Evolutionary conservation across 2,797 vertebrate genomes (phyloP).

Genomic region (Cyprinella venusta): DNA sequence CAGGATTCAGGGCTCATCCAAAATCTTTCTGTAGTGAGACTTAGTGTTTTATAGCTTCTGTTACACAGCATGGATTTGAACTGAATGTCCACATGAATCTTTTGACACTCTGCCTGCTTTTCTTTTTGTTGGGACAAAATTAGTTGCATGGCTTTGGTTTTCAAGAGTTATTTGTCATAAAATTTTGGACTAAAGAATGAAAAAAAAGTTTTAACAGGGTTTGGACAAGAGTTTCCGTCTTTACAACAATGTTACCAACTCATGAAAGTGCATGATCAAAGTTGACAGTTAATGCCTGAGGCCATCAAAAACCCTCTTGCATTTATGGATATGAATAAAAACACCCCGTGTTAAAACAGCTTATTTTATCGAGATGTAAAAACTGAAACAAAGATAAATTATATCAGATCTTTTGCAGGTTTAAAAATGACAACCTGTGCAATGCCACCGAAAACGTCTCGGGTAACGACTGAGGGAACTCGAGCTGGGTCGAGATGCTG

Average conservation of each 20-base stretch:
- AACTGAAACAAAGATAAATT: neutral
- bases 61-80: neutral
- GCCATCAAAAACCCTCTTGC: neutral
- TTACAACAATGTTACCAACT: neutral
- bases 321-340: neutral
- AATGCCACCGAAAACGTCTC: neutral
- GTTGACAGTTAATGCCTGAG: neutral
- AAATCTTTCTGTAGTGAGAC: neutral
- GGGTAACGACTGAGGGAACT: too few relatives aligned
- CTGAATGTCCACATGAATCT: neutral
- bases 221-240: neutral
- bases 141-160: neutral
- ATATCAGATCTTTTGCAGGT: neutral
- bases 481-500: too few relatives aligned
- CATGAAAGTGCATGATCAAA: neutral
- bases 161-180: neutral
- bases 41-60: neutral
- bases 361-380: neutral
- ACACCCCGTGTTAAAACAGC: neutral
- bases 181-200: neutral
- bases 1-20: conserved; percentile 1
- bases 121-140: neutral
- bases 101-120: neutral
- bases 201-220: neutral
- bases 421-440: neutral